These are phyloP conservation scores for Falco punctatus DNA, from an alignment of 2,113 vertebrate species.

Conservation along the genomic window DNA sequence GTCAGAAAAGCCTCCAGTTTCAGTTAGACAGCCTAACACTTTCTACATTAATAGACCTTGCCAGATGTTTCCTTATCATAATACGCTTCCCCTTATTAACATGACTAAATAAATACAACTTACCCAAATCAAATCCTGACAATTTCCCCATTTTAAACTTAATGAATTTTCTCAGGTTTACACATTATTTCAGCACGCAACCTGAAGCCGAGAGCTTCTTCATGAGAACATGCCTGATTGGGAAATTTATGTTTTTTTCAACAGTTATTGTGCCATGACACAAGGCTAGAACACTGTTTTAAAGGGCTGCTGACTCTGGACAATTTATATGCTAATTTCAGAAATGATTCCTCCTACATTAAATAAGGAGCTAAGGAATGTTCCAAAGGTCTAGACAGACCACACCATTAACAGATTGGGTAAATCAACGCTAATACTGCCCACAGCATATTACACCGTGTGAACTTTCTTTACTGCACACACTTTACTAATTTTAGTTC, in stretches of 20 bases:
- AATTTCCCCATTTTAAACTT: neutral
- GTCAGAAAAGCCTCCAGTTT: neutral
- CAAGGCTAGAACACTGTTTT: neutral
- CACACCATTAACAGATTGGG: constrained; percentile 55
- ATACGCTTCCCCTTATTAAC: neutral
- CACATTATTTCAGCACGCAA: neutral
- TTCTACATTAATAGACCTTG: neutral
- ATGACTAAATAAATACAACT: neutral
- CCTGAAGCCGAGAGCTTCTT: neutral
- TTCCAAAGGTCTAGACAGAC: constrained; percentile 77
- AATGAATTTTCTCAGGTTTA: neutral
- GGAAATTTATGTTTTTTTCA: neutral
- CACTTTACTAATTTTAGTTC: constrained; percentile 46
- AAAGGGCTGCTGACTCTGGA: constrained; percentile 63
- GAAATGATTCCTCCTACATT: constrained; percentile 69
- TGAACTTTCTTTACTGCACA: constrained; percentile 45
- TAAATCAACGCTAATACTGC: constrained; percentile 28
- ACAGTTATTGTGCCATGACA: constrained; percentile 16
- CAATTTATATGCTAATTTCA: constrained; percentile 77
- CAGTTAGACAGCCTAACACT: neutral
- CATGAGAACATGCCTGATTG: neutral
- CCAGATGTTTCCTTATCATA: neutral
- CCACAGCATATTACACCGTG: constrained; percentile 33
- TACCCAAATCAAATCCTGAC: neutral
- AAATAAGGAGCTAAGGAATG: constrained; percentile 75